Evolutionary conservation across 2,113 vertebrate genomes (phyloP), one percentile per base, ranked within the genome.

Genomic region (Equus przewalskii): DNA sequence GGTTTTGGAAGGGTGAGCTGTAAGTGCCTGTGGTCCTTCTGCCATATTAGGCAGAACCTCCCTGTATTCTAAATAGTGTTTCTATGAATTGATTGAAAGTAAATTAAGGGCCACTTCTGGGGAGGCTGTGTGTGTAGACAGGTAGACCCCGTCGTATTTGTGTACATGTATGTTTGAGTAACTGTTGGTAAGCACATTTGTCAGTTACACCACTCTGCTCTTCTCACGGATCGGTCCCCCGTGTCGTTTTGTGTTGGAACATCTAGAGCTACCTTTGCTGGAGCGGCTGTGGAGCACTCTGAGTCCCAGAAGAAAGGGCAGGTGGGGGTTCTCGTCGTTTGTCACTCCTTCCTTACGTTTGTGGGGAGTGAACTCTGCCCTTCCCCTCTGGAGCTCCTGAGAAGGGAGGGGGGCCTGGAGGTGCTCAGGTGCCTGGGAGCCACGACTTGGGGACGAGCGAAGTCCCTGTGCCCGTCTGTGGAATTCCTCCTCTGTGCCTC

Each of bases 91-190:
- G n/a, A 7, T 18, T 33, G 44, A 58, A 28, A 16, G 30, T 14
- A 36, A 33, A 49, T 2, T 3, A 13, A 67, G 73, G 82, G 69
- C 54, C 19, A 0, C 82, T 28, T 64, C 51, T 91, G 69, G 70
- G 69, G 1, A 60, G 65, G 62, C 1, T 24, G 62, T 2, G 33
- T 65, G 22, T 15, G 44, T 18, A 3, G 33, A 0, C 24, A 7
- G 64, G 9, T 16, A 24, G 19, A 11, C 21, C 16, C 44, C 36
- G 82, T 12, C 54, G 1, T 7, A 3, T 65, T n/a, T 12, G 4
- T 13, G 6, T 7, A 1, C 2, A 0, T 0, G 0, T 0, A 10
- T 69, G 51, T 26, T 5, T 54, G 60, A 33, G 21, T n/a, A 4
- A 3, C 18, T 21, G 10, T 44, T 33, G 19, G 6, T 54, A 0